phyloP scores from a whole-genome alignment of 2,113 vertebrate species.

The Poeciliopsis retropinna region DNA sequence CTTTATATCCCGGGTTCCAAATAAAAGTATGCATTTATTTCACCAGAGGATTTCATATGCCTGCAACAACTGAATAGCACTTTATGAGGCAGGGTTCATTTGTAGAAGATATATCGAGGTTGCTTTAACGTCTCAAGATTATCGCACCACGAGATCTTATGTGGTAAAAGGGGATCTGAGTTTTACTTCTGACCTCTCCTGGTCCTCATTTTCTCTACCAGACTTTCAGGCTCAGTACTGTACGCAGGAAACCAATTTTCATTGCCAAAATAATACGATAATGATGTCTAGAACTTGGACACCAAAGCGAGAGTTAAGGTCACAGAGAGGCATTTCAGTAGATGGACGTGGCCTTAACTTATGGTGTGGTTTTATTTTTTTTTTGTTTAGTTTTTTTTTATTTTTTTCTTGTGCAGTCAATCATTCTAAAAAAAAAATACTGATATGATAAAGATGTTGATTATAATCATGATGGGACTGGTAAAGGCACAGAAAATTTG shows the following conservation, averaged over 20 bases:
- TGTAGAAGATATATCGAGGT: neutral
- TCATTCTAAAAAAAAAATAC: conserved; percentile 6
- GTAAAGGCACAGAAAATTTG: neutral
- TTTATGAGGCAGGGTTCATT: neutral
- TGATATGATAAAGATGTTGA: conserved; percentile 23
- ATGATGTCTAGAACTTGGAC: conserved; percentile 36
- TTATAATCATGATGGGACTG: conserved; percentile 18
- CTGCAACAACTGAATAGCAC: neutral
- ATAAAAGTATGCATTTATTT: too few species aligned
- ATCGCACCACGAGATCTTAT: neutral
- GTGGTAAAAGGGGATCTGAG: neutral
- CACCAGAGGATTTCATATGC: too few species aligned
- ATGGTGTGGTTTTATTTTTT: neutral
- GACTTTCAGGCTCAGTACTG: conserved; percentile 9
- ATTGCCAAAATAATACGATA: conserved; percentile 37
- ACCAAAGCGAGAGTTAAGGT: conserved; percentile 24
- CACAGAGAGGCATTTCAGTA: conserved; percentile 16
- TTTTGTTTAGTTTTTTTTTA: neutral
- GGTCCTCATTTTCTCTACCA: neutral
- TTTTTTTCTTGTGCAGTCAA: conserved; percentile 25
- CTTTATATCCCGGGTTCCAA: too few species aligned
- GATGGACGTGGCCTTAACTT: conserved; percentile 4
- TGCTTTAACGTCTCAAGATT: neutral
- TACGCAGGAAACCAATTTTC: conserved; percentile 31
- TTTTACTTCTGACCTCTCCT: neutral